Conservation (phyloP, 2,797 vertebrate genomes). For the Danio jaintianensis region DNA sequence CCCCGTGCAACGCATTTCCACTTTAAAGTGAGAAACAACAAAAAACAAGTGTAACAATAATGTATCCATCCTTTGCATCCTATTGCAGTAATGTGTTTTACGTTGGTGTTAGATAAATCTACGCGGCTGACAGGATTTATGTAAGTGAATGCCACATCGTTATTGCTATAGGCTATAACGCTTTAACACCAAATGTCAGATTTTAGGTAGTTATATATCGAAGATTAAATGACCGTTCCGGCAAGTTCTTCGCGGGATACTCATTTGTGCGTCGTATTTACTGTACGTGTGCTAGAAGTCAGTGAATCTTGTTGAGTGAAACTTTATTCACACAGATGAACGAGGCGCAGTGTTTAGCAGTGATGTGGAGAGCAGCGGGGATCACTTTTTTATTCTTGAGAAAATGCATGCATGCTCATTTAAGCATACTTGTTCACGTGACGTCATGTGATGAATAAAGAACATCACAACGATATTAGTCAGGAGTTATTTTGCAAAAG, state of each 20-base stretch:
- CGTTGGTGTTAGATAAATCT: neutral
- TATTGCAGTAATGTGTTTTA: neutral
- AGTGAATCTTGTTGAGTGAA: constrained; percentile 9
- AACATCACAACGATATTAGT: neutral
- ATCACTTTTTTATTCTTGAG: neutral
- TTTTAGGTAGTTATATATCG: too few species aligned
- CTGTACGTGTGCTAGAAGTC: neutral
- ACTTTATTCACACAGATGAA: constrained; percentile 21
- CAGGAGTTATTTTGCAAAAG: constrained; percentile 11
- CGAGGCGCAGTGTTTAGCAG: neutral
- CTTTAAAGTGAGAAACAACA: constrained; percentile 5
- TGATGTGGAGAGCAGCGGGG: neutral
- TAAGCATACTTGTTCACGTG: neutral
- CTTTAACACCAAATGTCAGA: neutral
- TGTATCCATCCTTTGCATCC: neutral
- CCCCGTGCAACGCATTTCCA: too few species aligned
- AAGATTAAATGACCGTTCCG: neutral
- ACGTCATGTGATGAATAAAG: constrained; percentile 16
- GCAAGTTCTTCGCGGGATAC: neutral
- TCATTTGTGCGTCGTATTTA: neutral
- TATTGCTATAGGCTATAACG: neutral
- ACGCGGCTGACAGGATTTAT: neutral
- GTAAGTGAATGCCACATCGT: neutral
- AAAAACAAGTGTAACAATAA: constrained; percentile 12
- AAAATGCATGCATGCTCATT: neutral